Conservation (phyloP, 1,140 invertebrate genomes). For the Heliconius congener region DNA sequence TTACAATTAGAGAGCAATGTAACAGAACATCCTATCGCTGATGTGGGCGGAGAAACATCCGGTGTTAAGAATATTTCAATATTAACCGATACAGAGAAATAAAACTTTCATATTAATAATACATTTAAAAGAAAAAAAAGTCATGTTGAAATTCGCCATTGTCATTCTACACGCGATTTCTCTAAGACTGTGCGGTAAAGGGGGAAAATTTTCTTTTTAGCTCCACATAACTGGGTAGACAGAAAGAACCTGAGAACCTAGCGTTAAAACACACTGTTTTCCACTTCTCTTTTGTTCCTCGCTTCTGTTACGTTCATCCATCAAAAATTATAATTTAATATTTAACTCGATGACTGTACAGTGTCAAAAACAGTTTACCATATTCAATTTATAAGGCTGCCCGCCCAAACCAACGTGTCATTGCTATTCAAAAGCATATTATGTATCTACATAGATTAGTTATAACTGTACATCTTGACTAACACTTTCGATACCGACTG, state of each 20-base stretch:
- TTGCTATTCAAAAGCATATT: conserved; percentile 13
- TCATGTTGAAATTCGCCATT: too few species aligned
- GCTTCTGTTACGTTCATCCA: too few species aligned
- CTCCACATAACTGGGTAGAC: too few species aligned
- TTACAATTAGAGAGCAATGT: conserved; percentile 24
- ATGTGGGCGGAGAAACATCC: conserved; percentile 34
- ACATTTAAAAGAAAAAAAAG: neutral
- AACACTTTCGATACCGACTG: neutral
- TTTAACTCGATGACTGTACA: conserved; percentile 15
- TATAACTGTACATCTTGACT: conserved; percentile 5
- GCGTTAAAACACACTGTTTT: too few species aligned
- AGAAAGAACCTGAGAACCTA: too few species aligned
- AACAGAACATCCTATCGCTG: conserved; percentile 27
- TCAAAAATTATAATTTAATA: too few species aligned
- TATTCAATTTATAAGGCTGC: conserved; percentile 30
- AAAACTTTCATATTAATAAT: neutral
- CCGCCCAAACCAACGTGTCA: conserved; percentile 18
- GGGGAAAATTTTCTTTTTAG: too few species aligned
- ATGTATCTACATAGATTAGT: conserved; percentile 9
- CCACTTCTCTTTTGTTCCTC: too few species aligned
- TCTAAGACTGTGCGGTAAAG: too few species aligned
- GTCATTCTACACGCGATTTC: too few species aligned
- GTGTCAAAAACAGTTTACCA: conserved; percentile 30
- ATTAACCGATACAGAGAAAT: conserved; percentile 20
- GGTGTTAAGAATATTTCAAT: conserved; percentile 36